phyloP scores from a whole-genome alignment of 2,113 vertebrate species.

The Cervus canadensis region DNA sequence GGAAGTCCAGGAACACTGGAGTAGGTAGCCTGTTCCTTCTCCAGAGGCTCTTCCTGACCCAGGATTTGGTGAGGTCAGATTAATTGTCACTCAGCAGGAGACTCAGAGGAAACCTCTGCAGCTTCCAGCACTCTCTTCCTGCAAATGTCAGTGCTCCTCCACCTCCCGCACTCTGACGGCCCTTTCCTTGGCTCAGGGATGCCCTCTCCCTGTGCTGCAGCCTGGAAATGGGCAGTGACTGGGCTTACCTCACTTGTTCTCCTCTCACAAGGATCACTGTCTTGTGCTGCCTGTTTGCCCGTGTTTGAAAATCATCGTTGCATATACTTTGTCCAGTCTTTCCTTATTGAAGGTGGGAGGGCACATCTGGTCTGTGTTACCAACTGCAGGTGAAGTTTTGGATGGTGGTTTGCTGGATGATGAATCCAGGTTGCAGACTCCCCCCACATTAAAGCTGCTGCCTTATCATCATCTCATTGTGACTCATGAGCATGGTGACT shows the following conservation, averaged over 20 bases:
- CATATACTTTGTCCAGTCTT: not conserved
- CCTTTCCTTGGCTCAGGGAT: not conserved
- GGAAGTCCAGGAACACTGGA: not conserved
- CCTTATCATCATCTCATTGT: not conserved
- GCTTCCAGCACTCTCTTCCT: not conserved
- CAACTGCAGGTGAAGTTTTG: not conserved
- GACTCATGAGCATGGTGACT: not conserved
- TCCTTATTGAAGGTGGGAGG: not conserved
- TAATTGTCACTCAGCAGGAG: not conserved
- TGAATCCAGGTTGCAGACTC: not conserved
- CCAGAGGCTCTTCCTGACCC: not conserved
- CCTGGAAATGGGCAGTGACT: not conserved
- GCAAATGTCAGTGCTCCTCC: not conserved
- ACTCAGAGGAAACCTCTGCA: not conserved
- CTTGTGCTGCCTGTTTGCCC: not conserved
- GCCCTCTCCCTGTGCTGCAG: not conserved
- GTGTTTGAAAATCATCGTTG: not conserved
- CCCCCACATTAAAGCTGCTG: not conserved
- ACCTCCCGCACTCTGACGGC: not conserved
- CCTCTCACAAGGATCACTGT: not conserved
- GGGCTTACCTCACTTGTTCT: not conserved
- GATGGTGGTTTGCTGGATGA: not conserved
- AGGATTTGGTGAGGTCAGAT: not conserved
- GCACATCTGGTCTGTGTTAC: not conserved
- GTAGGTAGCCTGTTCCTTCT: not conserved